A percentile compares a stretch with the other conserved stretches of the same genome.
Conservation (phyloP, 2,797 vertebrate species). For the Pangasius sanitwongsei region DNA sequence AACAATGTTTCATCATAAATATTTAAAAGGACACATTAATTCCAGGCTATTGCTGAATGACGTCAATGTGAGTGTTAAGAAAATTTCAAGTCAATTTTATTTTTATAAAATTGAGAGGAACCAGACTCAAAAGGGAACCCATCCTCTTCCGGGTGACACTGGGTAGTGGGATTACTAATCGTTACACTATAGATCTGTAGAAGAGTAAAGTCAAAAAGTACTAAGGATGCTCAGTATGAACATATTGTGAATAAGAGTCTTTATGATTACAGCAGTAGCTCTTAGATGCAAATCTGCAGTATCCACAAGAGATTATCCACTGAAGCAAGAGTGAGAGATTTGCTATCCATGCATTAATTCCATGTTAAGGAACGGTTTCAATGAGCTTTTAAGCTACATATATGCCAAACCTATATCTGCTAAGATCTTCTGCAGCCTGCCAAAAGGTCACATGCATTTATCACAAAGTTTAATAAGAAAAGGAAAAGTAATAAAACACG, state of each 20-base stretch:
- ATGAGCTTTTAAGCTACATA: background rate
- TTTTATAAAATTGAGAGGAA: background rate
- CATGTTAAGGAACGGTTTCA: background rate
- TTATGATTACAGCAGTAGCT: background rate
- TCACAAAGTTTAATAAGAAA: background rate
- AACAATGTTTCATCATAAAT: slow-evolving; percentile 14
- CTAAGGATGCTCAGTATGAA: background rate
- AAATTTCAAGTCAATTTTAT: background rate
- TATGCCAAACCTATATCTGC: background rate
- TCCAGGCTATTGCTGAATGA: slow-evolving; percentile 2
- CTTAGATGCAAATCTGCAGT: background rate
- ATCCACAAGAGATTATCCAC: background rate
- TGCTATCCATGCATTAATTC: background rate
- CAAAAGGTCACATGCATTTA: background rate
- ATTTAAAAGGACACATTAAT: background rate
- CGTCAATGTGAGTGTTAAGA: background rate
- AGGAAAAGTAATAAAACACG: background rate
- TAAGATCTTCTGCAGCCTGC: background rate
- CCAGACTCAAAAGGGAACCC: background rate
- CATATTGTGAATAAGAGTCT: background rate
- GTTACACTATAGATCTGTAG: background rate
- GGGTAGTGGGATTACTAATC: too few relatives aligned
- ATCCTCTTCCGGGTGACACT: background rate
- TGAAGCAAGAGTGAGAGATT: too few relatives aligned
- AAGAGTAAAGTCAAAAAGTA: background rate